These are phyloP conservation scores for Ancistrus triradiatus DNA, from an alignment of 2,113 vertebrate species.

Conservation along the genomic window DNA sequence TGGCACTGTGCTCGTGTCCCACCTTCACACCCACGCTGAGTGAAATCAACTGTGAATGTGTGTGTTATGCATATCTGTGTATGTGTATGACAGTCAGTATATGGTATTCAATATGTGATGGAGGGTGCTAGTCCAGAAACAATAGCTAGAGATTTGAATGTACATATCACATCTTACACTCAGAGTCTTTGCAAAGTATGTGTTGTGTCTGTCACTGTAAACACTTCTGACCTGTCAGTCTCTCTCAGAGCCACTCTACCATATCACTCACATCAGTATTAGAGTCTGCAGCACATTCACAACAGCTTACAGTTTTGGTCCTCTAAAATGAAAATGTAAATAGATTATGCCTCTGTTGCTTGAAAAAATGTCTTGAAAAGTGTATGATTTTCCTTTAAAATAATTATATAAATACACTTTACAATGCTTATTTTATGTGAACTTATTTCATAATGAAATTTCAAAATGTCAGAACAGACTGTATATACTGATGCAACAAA, in stretches of 20 bases:
- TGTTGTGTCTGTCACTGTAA: conserved; percentile 39
- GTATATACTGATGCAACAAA: too few species aligned
- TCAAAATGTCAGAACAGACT: too few species aligned
- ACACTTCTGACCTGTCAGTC: conserved; percentile 29
- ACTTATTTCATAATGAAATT: too few species aligned
- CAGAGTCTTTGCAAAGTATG: conserved; percentile 25
- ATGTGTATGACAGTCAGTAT: conserved; percentile 46
- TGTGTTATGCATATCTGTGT: conserved; percentile 46
- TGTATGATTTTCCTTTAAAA: too few species aligned
- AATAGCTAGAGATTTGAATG: conserved; percentile 36
- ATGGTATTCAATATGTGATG: conserved; percentile 52
- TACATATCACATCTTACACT: conserved; percentile 30
- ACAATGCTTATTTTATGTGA: too few species aligned
- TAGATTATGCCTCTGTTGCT: too few species aligned
- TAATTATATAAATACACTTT: too few species aligned
- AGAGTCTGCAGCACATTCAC: conserved; percentile 6
- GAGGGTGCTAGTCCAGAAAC: conserved; percentile 60
- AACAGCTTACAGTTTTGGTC: conserved; percentile 3
- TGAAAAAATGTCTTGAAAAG: too few species aligned
- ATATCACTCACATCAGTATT: conserved; percentile 31
- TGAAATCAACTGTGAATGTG: conserved; percentile 18
- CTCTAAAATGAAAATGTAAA: background rate
- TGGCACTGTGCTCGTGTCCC: conserved; percentile 5
- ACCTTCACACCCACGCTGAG: conserved; percentile 9
- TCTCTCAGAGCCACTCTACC: conserved; percentile 21